Evolutionary conservation across 2,888 invertebrate species (phyloP).

Genomic region (Tetranychus piercei): DNA sequence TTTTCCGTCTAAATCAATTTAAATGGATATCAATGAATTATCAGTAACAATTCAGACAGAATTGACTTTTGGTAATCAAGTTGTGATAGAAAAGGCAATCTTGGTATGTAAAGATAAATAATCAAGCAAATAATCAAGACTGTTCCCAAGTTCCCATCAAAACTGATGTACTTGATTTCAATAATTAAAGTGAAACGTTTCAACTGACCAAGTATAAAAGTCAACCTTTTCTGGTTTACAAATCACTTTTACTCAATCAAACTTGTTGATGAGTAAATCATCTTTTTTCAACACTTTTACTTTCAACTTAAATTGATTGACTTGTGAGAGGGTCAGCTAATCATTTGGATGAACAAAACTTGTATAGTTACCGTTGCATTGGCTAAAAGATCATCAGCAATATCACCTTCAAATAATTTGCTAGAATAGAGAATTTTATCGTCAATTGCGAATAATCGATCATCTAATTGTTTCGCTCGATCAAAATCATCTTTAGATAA

Average conservation of each 20-base stretch:
- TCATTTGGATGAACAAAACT: background rate
- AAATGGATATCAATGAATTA: background rate
- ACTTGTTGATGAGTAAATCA: background rate
- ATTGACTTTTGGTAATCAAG: too few species aligned
- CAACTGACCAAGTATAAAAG: too few species aligned
- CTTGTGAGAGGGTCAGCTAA: background rate
- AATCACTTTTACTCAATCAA: too few species aligned
- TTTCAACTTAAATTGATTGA: background rate
- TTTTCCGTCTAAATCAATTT: conserved; percentile 28
- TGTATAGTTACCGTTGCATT: background rate
- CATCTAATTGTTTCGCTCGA: background rate
- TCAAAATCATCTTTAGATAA: background rate
- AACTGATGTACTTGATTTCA: background rate
- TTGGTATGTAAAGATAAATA: too few species aligned
- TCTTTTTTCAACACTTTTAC: background rate
- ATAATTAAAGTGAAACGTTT: too few species aligned
- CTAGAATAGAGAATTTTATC: background rate
- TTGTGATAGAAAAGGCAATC: too few species aligned
- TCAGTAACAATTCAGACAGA: too few species aligned
- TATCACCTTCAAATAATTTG: background rate
- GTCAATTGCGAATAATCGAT: background rate
- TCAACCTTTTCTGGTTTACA: too few species aligned
- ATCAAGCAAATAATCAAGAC: too few species aligned
- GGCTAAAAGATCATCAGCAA: background rate
- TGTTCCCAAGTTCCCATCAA: background rate